These are phyloP conservation scores for Leptopilina clavipes DNA, from an alignment of 1,140 invertebrate species.

Conservation along the genomic window DNA sequence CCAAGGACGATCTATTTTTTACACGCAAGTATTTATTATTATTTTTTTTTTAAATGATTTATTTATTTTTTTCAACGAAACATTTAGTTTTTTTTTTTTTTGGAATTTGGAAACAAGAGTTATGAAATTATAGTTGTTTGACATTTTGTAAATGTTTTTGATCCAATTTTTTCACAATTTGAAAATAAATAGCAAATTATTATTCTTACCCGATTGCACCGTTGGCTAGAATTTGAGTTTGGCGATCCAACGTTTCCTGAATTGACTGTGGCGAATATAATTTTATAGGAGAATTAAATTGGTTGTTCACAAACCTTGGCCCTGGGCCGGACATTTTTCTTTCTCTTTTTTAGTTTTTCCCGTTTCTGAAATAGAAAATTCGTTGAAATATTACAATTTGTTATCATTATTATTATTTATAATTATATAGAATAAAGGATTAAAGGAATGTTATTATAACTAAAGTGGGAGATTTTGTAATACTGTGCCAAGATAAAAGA, in stretches of 20 bases:
- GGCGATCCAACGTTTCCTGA: conserved; percentile 85
- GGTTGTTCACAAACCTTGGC: conserved; percentile 84
- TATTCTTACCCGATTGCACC: conserved; percentile 84
- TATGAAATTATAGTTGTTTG: background rate
- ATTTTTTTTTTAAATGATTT: background rate
- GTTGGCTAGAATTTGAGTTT: conserved; percentile 84
- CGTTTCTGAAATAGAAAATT: conserved; percentile 43
- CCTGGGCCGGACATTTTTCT: conserved; percentile 60
- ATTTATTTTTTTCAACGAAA: background rate
- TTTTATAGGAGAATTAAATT: conserved; percentile 92
- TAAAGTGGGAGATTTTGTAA: background rate
- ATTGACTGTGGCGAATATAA: conserved; percentile 89
- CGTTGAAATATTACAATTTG: no score
- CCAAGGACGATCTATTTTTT: background rate
- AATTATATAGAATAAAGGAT: background rate
- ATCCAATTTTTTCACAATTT: conserved; percentile 18
- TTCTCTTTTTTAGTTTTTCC: conserved; percentile 40
- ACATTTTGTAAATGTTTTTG: background rate
- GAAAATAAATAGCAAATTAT: conserved; percentile 47
- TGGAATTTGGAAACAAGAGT: background rate
- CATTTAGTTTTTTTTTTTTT: background rate
- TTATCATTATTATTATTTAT: background rate
- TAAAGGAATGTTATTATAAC: background rate
- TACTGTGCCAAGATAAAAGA: background rate
- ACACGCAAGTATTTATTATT: no score